Conservation (phyloP, 2,113 vertebrate genomes). For the Lepus americanus region DNA sequence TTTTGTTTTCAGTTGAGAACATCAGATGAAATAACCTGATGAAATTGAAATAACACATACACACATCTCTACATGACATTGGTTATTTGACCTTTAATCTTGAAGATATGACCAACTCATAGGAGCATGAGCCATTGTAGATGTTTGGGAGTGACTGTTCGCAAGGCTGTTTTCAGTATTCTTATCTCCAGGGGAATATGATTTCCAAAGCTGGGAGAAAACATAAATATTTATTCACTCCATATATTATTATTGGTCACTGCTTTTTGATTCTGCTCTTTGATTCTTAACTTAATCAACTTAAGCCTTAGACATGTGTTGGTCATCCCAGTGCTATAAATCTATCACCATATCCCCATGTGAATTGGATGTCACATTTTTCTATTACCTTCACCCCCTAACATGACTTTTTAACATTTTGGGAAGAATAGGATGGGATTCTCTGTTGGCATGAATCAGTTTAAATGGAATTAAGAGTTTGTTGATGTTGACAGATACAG, state of each 20-base stretch:
- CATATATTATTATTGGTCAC: neutral
- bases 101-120: neutral
- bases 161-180: neutral
- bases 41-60: neutral
- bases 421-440: neutral
- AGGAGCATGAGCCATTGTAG: neutral
- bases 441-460: neutral
- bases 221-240: neutral
- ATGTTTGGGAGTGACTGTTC: neutral
- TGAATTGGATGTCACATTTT: neutral
- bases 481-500: neutral
- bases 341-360: fast-evolving
- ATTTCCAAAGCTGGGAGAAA: neutral
- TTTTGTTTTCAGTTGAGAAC: conserved; percentile 46
- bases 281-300: neutral
- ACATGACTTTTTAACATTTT: neutral
- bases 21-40: neutral
- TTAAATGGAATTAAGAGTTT: neutral
- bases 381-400: neutral
- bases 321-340: neutral
- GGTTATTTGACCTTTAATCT: conserved; percentile 9
- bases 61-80: neutral
- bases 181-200: neutral
- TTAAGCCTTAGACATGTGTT: neutral
- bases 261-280: neutral